Conservation (phyloP, 1,140 invertebrate genomes). For the Procambarus virginalis region DNA sequence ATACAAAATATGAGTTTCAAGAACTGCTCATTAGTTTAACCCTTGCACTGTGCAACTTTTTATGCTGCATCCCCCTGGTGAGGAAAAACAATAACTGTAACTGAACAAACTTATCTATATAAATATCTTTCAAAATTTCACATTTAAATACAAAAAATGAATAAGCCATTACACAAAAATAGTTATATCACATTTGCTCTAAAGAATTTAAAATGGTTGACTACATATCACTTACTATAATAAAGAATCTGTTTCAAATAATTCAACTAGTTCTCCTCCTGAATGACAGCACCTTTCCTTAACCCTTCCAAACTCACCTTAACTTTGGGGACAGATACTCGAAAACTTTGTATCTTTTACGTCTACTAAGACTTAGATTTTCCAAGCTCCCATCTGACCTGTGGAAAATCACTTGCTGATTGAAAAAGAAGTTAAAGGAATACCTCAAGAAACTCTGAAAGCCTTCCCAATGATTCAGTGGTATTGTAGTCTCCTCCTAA, state of each 20-base stretch:
- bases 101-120: not conserved
- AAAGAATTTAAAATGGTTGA: not conserved
- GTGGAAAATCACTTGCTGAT: conserved; percentile 62
- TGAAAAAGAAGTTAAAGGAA: conserved; percentile 48
- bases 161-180: no score
- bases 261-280: conserved; percentile 21
- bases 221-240: not conserved
- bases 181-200: not conserved
- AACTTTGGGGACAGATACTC: conserved; percentile 61
- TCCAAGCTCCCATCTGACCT: conserved; percentile 65
- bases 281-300: not conserved
- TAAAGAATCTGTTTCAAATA: conserved; percentile 7
- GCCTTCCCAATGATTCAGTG: not conserved
- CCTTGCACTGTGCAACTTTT: no score
- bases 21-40: no score
- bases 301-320: conserved; percentile 56
- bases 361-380: conserved; percentile 64
- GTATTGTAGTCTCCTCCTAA: no score
- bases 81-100: no score
- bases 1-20: no score
- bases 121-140: not conserved
- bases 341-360: conserved; percentile 67
- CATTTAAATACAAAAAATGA: not conserved
- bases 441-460: conserved; percentile 23
- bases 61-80: no score